A percentile compares a stretch with the other conserved stretches of the same genome.
Conservation (phyloP, 2,797 vertebrate genomes). For the Astyanax mexicanus region DNA sequence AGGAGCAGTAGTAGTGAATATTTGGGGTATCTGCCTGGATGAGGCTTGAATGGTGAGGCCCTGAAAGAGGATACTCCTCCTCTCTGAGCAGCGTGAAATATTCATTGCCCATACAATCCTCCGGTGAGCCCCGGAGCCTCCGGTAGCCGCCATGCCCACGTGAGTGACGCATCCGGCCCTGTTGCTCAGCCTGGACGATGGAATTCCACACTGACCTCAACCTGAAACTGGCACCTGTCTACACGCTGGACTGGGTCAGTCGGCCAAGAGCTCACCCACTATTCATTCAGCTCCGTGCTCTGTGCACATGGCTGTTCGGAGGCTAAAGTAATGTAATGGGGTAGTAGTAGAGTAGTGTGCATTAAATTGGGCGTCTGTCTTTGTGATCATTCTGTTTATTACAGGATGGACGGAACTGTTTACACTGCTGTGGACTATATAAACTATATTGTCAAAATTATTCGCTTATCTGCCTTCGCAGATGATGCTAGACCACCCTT, state of each 20-base stretch:
- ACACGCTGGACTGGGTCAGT: slow-evolving; percentile 3
- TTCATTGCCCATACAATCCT: slow-evolving; percentile 48
- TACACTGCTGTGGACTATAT: no score
- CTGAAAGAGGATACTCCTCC: slow-evolving; percentile 49
- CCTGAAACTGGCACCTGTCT: slow-evolving; percentile 50
- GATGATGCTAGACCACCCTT: no score
- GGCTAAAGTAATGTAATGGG: no score
- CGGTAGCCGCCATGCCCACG: background rate
- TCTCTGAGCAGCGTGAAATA: slow-evolving; percentile 52
- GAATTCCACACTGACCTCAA: slow-evolving; percentile 59
- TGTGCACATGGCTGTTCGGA: background rate
- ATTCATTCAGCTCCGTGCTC: slow-evolving; percentile 10
- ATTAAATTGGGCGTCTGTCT: background rate
- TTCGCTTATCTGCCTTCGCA: no score
- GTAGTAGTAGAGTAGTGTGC: background rate
- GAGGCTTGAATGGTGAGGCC: slow-evolving; percentile 12
- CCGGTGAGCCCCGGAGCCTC: slow-evolving; percentile 33
- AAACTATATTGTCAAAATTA: no score
- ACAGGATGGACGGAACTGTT: no score
- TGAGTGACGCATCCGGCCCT: slow-evolving; percentile 45
- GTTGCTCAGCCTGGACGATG: slow-evolving; percentile 45
- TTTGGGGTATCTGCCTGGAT: slow-evolving; percentile 44
- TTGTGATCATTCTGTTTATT: no score
- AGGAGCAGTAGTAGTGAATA: no score
- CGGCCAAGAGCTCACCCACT: background rate